Conservation (phyloP, 2,797 vertebrate genomes). For the Aeoliscus strigatus region DNA sequence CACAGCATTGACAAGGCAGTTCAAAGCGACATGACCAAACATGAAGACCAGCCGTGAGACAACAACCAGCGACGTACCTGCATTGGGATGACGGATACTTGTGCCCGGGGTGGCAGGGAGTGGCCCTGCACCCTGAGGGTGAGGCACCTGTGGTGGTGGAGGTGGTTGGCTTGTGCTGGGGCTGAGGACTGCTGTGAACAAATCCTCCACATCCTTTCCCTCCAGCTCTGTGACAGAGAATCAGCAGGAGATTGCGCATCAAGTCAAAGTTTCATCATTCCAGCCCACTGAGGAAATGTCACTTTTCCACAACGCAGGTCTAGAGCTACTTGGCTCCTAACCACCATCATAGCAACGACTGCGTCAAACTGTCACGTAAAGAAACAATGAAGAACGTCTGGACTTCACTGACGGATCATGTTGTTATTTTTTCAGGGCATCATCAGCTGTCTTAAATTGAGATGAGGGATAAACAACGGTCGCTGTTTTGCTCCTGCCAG, state of each 20-base stretch:
- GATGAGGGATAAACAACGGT: too few species aligned
- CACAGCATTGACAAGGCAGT: not conserved
- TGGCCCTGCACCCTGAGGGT: constrained; percentile 74
- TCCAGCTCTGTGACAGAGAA: constrained; percentile 82
- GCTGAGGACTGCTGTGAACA: constrained; percentile 96
- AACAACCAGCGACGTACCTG: constrained; percentile 70
- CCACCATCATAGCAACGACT: too few species aligned
- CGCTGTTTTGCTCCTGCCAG: too few species aligned
- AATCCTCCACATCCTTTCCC: constrained; percentile 97
- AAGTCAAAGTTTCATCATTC: too few species aligned
- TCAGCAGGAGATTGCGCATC: constrained; percentile 9
- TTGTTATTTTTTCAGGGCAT: too few species aligned
- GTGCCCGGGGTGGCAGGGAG: constrained; percentile 74
- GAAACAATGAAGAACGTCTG: too few species aligned
- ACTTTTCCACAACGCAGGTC: too few species aligned
- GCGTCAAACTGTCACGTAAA: too few species aligned
- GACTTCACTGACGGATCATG: too few species aligned
- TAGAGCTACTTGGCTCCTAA: too few species aligned
- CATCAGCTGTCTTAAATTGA: too few species aligned
- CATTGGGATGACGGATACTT: constrained; percentile 79
- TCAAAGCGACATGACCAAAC: constrained; percentile 3
- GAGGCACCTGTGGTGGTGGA: constrained; percentile 77
- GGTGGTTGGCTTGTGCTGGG: constrained; percentile 82
- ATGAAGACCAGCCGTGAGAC: not conserved
- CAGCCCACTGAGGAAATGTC: too few species aligned